Percentiles rank a stretch among this genome's conserved stretches.
Conservation (phyloP, 2,888 invertebrate genomes). For the Hyles lineata region DNA sequence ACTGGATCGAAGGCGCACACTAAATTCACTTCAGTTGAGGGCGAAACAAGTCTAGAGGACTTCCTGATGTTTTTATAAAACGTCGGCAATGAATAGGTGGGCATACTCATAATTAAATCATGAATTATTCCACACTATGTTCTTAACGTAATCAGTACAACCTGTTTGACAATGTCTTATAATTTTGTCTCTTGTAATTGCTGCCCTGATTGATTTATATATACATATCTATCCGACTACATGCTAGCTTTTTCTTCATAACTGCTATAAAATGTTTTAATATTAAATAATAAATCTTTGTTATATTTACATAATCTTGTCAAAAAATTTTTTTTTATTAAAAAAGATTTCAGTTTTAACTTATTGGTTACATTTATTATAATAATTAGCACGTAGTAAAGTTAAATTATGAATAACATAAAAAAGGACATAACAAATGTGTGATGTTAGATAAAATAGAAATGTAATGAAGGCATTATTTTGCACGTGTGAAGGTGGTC, state of each 20-base stretch:
- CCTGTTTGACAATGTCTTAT: constrained; percentile 24
- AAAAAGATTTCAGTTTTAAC: too few relatives aligned
- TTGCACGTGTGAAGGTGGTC: neutral
- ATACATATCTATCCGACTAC: neutral
- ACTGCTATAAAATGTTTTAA: too few relatives aligned
- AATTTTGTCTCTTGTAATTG: constrained; percentile 15
- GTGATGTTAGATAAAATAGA: neutral
- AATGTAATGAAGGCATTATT: neutral
- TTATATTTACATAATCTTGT: too few relatives aligned
- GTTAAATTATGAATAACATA: neutral
- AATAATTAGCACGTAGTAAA: too few relatives aligned
- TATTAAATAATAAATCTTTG: too few relatives aligned
- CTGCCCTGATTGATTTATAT: neutral
- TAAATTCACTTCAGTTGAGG: constrained; percentile 72
- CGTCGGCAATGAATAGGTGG: constrained; percentile 49
- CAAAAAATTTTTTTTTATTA: too few relatives aligned
- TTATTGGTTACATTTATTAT: too few relatives aligned
- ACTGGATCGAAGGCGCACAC: constrained; percentile 65
- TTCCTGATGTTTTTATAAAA: constrained; percentile 66
- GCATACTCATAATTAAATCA: constrained; percentile 27
- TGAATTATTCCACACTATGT: constrained; percentile 22
- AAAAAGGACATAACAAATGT: neutral
- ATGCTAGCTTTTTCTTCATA: neutral
- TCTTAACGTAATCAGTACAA: constrained; percentile 8
- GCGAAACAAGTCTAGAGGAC: constrained; percentile 72